phyloP scores from a whole-genome alignment of 2,113 vertebrate species.

The Barbus barbus region DNA sequence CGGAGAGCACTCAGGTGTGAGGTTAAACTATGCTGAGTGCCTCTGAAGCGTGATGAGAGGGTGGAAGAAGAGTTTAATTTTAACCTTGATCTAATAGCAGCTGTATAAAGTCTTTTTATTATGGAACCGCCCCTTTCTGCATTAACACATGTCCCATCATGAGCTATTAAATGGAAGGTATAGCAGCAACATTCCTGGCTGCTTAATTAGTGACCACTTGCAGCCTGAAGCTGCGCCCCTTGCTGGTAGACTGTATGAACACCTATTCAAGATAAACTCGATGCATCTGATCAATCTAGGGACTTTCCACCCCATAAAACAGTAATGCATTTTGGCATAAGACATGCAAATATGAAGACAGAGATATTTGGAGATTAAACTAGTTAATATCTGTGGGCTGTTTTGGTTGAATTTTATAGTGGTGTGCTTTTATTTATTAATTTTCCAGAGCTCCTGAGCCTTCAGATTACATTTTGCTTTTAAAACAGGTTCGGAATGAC shows the following conservation, averaged over 20 bases:
- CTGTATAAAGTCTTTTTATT: background rate
- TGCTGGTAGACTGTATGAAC: constrained; percentile 36
- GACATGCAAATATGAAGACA: background rate
- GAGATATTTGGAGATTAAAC: background rate
- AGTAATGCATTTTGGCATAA: background rate
- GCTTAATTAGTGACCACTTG: background rate
- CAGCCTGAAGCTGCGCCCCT: constrained; percentile 14
- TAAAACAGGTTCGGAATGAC: background rate
- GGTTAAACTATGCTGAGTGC: background rate
- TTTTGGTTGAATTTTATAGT: background rate
- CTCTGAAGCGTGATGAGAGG: background rate
- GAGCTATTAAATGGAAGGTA: background rate
- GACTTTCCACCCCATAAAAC: constrained; percentile 15
- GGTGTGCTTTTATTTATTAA: background rate
- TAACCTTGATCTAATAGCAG: background rate
- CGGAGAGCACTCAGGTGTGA: background rate
- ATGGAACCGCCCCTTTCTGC: background rate
- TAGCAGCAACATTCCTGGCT: background rate
- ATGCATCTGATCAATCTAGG: background rate
- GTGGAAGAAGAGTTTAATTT: constrained; percentile 17
- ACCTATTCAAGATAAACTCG: background rate
- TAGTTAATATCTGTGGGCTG: background rate
- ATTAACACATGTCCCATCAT: constrained; percentile 1
- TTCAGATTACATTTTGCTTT: background rate
- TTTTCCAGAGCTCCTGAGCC: background rate